These are phyloP conservation scores for Mellivora capensis DNA, from an alignment of 2,113 vertebrate genomes.

Conservation along the genomic window DNA sequence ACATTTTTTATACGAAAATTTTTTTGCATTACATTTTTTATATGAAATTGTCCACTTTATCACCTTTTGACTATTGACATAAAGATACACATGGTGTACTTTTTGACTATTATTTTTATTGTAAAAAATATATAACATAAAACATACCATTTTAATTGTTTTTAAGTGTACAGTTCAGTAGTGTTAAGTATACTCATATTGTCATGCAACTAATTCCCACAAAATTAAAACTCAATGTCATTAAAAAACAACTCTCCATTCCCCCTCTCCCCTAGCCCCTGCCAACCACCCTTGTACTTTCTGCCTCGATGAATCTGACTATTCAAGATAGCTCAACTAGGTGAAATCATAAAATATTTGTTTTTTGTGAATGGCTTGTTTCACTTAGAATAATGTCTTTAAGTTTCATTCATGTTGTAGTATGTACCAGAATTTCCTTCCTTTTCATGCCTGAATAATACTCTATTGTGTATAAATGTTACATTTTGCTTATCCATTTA, in stretches of 20 bases:
- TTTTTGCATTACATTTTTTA: not conserved
- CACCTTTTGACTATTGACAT: not conserved
- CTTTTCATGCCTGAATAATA: not conserved
- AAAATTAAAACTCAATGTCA: not conserved
- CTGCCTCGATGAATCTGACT: not conserved
- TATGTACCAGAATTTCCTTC: not conserved
- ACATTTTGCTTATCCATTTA: not conserved
- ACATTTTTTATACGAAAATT: too few species aligned
- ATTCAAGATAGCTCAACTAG: not conserved
- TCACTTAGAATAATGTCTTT: not conserved
- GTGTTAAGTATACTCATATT: not conserved
- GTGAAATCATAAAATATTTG: not conserved
- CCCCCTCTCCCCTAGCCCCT: not conserved
- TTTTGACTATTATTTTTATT: not conserved
- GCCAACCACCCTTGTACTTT: not conserved
- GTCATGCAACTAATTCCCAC: not conserved
- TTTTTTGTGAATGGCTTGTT: not conserved
- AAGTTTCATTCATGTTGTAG: not conserved
- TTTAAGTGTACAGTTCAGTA: not conserved
- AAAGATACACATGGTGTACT: not conserved
- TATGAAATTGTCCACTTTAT: not conserved
- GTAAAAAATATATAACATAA: not conserved
- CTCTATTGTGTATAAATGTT: not conserved
- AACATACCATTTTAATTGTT: not conserved
- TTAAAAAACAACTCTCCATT: not conserved